Percentiles rank a stretch among this genome's conserved stretches.
Conservation (phyloP, 1,140 invertebrate genomes). For the Coenobita brevimanus region DNA sequence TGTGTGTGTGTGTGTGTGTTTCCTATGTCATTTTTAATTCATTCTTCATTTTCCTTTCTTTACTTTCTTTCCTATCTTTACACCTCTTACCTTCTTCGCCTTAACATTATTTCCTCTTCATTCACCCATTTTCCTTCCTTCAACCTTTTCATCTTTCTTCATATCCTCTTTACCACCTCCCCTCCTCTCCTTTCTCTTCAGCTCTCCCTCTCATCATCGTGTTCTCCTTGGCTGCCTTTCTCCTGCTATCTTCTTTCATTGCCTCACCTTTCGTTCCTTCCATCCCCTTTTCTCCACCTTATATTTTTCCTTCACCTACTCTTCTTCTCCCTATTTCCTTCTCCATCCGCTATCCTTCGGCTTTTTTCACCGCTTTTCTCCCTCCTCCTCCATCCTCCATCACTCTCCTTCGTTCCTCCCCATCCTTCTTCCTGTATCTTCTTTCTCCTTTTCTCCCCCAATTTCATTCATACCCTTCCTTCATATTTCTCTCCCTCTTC, state of each 20-base stretch:
- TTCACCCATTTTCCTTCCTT: background rate
- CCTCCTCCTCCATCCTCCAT: background rate
- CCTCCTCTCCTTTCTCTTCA: no score
- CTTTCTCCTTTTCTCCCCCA: background rate
- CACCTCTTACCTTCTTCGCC: background rate
- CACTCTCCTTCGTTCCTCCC: background rate
- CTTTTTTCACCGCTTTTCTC: background rate
- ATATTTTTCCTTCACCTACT: background rate
- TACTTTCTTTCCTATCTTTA: background rate
- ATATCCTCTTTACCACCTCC: background rate
- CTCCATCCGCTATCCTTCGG: background rate
- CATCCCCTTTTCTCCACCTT: background rate
- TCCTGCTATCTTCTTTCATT: background rate
- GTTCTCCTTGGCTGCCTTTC: background rate
- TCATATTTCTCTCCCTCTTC: no score
- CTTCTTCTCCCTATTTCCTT: background rate
- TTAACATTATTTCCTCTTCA: background rate
- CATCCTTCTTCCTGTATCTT: background rate
- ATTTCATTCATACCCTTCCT: no score
- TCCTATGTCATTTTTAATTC: no score
- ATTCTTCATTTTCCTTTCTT: background rate
- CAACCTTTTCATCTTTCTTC: background rate
- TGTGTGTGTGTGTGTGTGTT: no score
- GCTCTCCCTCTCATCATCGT: background rate
- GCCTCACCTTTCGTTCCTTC: background rate